Percentiles rank a stretch among this genome's conserved stretches.
Evolutionary conservation across 1,140 invertebrate species (phyloP).

Genomic region (Drosophila ironensis): DNA sequence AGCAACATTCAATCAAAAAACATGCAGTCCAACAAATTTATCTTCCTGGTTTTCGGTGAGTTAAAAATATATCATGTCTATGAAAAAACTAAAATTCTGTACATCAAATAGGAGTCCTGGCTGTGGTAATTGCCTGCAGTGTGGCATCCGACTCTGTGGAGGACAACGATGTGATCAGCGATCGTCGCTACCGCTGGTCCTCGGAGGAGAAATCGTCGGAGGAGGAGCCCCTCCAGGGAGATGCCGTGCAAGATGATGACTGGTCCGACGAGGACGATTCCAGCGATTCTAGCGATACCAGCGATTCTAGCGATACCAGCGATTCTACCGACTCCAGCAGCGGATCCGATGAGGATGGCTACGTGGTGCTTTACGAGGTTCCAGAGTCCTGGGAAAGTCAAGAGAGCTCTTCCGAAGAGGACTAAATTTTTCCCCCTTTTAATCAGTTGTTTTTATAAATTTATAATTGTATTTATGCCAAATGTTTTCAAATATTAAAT

Average conservation of each 20-base stretch:
- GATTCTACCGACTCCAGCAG: neutral
- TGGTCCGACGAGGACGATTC: neutral
- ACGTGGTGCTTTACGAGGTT: neutral
- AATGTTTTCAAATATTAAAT: slow-evolving; percentile 2
- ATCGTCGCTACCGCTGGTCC: slow-evolving; percentile 59
- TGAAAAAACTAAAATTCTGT: neutral
- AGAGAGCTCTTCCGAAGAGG: neutral
- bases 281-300: neutral
- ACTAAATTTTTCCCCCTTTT: too few relatives aligned
- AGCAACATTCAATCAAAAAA: slow-evolving; percentile 22
- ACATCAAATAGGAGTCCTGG: slow-evolving; percentile 44
- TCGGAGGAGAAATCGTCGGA: slow-evolving; percentile 20
- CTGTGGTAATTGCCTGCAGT: slow-evolving; percentile 32
- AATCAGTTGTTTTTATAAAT: too few relatives aligned
- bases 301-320: neutral
- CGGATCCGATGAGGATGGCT: neutral
- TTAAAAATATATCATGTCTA: too few relatives aligned
- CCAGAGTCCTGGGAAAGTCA: neutral
- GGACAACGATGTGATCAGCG: slow-evolving; percentile 35
- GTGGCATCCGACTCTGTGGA: neutral
- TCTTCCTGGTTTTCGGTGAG: slow-evolving; percentile 56
- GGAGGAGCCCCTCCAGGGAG: neutral
- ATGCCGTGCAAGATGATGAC: slow-evolving; percentile 3
- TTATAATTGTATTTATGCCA: too few relatives aligned
- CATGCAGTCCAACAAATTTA: slow-evolving; percentile 53